Evolutionary conservation across 2,888 invertebrate species (phyloP).

Genomic region (Parasteatoda lunata): DNA sequence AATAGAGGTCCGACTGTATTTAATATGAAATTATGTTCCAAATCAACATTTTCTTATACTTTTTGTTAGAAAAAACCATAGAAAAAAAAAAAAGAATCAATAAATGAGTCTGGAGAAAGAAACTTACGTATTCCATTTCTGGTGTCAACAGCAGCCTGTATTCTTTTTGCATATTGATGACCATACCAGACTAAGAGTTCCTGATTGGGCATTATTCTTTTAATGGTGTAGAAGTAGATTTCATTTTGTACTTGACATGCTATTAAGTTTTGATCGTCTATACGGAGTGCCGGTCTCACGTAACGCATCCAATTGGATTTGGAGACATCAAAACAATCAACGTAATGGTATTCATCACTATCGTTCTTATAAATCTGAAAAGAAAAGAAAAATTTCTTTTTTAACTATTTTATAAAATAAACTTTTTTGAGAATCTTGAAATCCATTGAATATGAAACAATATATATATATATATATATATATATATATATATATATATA

Average conservation of each 20-base stretch:
- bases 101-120: background rate
- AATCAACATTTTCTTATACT: background rate
- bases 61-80: background rate
- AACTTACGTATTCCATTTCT: conserved; percentile 78
- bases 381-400: background rate
- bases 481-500: too few species aligned
- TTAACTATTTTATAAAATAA: too few species aligned
- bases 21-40: background rate
- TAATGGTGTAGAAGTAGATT: conserved; percentile 98
- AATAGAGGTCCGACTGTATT: too few species aligned
- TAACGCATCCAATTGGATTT: conserved; percentile 99
- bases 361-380: conserved; percentile 82
- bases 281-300: conserved; percentile 94
- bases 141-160: conserved; percentile 74
- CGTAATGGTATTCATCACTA: conserved; percentile 87
- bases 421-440: too few species aligned
- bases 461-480: too few species aligned
- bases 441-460: too few species aligned
- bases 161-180: conserved; percentile 94
- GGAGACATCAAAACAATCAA: conserved; percentile 93
- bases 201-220: conserved; percentile 92
- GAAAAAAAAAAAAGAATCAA: background rate
- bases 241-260: conserved; percentile 93
- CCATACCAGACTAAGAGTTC: conserved; percentile 99
- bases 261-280: conserved; percentile 95